phyloP scores from a whole-genome alignment of 2,888 invertebrate species.

The Chesias legatella region DNA sequence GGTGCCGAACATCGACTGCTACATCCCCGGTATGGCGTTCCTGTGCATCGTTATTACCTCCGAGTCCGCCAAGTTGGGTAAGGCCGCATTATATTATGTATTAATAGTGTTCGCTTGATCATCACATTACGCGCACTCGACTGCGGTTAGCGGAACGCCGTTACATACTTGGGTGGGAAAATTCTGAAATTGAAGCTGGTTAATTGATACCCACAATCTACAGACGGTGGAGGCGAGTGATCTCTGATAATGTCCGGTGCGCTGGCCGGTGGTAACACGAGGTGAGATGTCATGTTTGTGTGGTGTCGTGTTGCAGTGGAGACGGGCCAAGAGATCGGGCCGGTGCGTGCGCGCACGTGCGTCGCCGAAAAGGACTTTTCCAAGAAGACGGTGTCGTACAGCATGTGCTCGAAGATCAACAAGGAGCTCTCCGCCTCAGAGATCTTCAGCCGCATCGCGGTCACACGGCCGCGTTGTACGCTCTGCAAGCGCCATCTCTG shows the following conservation, averaged over 20 bases:
- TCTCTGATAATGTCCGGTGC: too few relatives aligned
- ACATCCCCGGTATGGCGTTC: slow-evolving; percentile 74
- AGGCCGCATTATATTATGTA: slow-evolving; percentile 21
- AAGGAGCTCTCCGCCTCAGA: slow-evolving; percentile 70
- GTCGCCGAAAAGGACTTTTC: slow-evolving; percentile 71
- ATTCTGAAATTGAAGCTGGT: too few relatives aligned
- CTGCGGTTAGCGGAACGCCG: too few relatives aligned
- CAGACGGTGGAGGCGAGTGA: too few relatives aligned
- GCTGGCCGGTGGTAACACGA: too few relatives aligned
- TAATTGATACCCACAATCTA: too few relatives aligned
- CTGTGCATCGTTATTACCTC: slow-evolving; percentile 71
- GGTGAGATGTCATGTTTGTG: slow-evolving; percentile 5
- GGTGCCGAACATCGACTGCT: slow-evolving; percentile 74
- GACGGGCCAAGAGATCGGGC: slow-evolving; percentile 70
- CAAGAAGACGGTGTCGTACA: slow-evolving; percentile 70
- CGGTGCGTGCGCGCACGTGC: slow-evolving; percentile 71
- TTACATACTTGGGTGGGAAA: too few relatives aligned
- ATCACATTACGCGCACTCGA: too few relatives aligned
- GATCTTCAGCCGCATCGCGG: slow-evolving; percentile 68
- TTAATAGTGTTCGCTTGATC: too few relatives aligned
- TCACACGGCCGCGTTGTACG: slow-evolving; percentile 64
- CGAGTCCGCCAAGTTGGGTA: slow-evolving; percentile 69
- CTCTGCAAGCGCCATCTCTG: slow-evolving; percentile 70
- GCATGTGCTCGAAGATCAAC: slow-evolving; percentile 70
- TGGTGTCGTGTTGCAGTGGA: slow-evolving; percentile 51